phyloP scores from a whole-genome alignment of 2,113 vertebrate species.

The Pitta sordida region DNA sequence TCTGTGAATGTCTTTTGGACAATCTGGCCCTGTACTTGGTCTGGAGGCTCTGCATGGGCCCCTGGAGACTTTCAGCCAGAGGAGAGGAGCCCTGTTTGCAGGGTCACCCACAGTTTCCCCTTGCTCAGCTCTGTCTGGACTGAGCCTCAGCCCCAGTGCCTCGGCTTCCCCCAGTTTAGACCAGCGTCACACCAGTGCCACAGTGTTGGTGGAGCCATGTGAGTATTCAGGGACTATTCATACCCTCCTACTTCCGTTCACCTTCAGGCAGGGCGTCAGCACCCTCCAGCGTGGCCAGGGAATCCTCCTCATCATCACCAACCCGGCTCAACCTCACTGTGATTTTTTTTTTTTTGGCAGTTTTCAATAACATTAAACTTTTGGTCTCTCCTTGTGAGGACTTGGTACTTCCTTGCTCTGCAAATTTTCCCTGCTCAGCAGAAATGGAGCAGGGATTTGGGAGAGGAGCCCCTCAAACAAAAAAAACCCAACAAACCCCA shows the following conservation, averaged over 20 bases:
- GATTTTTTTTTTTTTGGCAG: background rate
- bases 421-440: background rate
- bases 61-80: background rate
- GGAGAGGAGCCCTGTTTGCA: rapidly evolving
- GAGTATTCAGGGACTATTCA: rapidly evolving
- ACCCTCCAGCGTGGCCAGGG: background rate
- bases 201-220: background rate
- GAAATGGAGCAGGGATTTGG: background rate
- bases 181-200: background rate
- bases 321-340: background rate
- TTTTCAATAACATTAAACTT: background rate
- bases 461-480: background rate
- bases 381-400: background rate
- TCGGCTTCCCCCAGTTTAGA: background rate
- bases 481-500: too few relatives aligned
- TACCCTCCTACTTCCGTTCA: background rate
- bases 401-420: background rate
- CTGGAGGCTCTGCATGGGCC: background rate
- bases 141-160: rapidly evolving
- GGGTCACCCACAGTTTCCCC: background rate
- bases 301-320: background rate
- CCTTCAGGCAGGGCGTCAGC: background rate
- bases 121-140: background rate
- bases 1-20: background rate
- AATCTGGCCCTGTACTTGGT: background rate